These are phyloP conservation scores for Synchiropus splendidus DNA, from an alignment of 2,113 vertebrate species.

Conservation along the genomic window DNA sequence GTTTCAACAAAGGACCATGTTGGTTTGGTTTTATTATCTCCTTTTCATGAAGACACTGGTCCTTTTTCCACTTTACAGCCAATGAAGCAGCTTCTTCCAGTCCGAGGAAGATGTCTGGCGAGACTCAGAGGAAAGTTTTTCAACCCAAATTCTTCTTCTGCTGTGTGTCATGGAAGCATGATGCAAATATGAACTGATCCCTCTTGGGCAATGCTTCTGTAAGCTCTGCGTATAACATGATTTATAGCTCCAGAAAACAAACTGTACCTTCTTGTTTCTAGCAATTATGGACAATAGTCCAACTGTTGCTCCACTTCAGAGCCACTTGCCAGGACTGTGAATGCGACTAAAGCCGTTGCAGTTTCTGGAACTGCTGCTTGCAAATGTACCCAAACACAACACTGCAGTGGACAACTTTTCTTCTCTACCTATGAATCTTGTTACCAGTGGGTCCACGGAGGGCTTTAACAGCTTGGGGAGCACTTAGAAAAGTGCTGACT, in stretches of 20 bases:
- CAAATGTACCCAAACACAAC: constrained; percentile 50
- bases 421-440: constrained; percentile 9
- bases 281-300: constrained; percentile 18
- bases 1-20: constrained; percentile 11
- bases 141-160: neutral
- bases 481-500: constrained; percentile 45
- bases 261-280: constrained; percentile 13
- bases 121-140: neutral
- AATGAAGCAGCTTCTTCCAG: constrained; percentile 24
- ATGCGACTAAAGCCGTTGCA: constrained; percentile 15
- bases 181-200: constrained; percentile 4
- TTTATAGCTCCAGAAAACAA: neutral
- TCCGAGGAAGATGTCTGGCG: constrained; percentile 23
- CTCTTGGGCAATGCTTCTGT: neutral
- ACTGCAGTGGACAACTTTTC: constrained; percentile 7
- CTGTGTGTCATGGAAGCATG: neutral
- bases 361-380: constrained; percentile 38
- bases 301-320: constrained; percentile 1
- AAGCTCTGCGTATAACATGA: neutral
- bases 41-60: constrained; percentile 22
- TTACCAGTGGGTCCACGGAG: constrained; percentile 25
- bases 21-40: constrained; percentile 29
- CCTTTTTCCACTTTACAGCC: constrained; percentile 25
- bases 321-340: too few relatives aligned
- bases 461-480: constrained; percentile 37